Base-by-base conservation (phyloP, 1,140 invertebrate genomes). In the Zaprionus africanus region DNA sequence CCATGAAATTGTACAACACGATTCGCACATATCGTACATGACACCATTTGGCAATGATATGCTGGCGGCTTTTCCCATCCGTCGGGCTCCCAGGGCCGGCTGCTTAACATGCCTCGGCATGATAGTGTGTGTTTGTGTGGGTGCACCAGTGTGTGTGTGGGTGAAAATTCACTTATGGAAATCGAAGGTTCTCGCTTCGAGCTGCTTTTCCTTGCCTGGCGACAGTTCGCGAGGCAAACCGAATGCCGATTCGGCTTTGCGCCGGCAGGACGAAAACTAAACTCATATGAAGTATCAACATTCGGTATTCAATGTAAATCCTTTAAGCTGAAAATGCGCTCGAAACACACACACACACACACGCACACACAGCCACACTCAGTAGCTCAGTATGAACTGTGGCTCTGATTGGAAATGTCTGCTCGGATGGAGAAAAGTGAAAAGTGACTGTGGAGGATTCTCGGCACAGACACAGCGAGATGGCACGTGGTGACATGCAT, bases 1-100 rank as follows among this genome's bases (percentile, higher is more conserved):
- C 84, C 84, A 88, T 88, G 84, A 88, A 90, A 88, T 84, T 90
- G 84, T 88, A 84, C 81, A 84, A 88, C 84, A 88, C 85, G 84
- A 88, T 88, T 90, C 82, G 69, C 84, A 84, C 84, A 88, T 88
- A 84, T 81, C 84, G 84, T 79, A 88, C 84, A 88, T 88, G 84
- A 88, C 84, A 88, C 84, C 84, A 88, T 88, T 88, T 81, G 71
- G 70, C 62, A 66, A 60, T 74, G 65, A 82, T 74, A 87, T 73
- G 78, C 69, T 76, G 67, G 53, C 62, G 77, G 69, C 57, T 73
- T 77, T 66, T 43, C 62, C 17, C 62, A 69, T 69, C 66, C 68
- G 67, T 68, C 51, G 51, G 69, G 63, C 43, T 56, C 61, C 61
- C 54, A 58, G 41, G 63, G 19, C 51, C 59, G 66, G 46, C 71